These are phyloP conservation scores for Nannoperca obscura DNA, from an alignment of 2,797 vertebrate genomes.

Conservation along the genomic window DNA sequence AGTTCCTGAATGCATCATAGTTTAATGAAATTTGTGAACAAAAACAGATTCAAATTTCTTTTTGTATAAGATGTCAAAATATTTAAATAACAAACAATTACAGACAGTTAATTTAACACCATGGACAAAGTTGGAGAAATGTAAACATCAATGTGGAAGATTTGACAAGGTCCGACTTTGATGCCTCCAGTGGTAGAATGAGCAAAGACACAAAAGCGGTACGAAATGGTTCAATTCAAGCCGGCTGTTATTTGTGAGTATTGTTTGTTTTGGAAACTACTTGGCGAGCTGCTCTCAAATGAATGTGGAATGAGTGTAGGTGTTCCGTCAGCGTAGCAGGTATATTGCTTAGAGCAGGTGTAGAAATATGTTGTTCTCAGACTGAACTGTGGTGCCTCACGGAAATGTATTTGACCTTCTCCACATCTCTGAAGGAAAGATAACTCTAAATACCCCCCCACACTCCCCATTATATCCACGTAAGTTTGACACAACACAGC, in stretches of 20 bases:
- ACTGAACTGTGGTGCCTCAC: not conserved
- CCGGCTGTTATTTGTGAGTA: not conserved
- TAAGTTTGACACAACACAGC: not conserved
- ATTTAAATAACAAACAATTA: not conserved
- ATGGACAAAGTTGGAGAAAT: not conserved
- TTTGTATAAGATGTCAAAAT: not conserved
- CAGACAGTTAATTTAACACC: not conserved
- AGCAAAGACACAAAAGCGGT: not conserved
- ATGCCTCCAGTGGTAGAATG: not conserved
- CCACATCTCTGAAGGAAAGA: not conserved
- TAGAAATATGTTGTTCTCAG: slow-evolving; percentile 5
- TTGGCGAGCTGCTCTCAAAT: not conserved
- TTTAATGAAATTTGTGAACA: slow-evolving; percentile 5
- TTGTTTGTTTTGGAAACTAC: not conserved
- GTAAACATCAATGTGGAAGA: not conserved
- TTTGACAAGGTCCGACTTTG: not conserved
- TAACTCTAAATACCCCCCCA: not conserved
- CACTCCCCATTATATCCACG: not conserved
- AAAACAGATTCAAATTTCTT: not conserved
- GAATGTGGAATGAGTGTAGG: not conserved
- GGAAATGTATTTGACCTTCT: slow-evolving; percentile 10
- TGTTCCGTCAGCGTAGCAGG: not conserved
- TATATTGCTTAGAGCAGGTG: slow-evolving; percentile 5
- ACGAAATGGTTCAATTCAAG: not conserved
- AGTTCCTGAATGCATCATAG: not conserved